Evolutionary conservation across 2,797 vertebrate species (phyloP).

Genomic region (Myripristis murdjan): DNA sequence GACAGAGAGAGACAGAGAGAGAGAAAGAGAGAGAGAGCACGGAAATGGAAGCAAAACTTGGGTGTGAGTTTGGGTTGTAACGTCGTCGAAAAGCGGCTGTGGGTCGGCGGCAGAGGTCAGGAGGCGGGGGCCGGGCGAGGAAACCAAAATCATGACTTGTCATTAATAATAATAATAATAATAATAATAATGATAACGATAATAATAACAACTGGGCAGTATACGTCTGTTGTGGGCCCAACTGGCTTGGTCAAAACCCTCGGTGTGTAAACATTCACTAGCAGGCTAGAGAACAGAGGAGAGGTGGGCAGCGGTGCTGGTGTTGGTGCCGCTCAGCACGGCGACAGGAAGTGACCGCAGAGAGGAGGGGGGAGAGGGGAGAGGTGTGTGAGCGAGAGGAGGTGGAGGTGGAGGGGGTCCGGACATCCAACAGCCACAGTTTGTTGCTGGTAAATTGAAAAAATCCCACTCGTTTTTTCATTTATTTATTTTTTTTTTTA

Average conservation of each 20-base stretch:
- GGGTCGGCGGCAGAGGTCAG: slow-evolving; percentile 8
- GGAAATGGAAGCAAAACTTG: neutral
- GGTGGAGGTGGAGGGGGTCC: neutral
- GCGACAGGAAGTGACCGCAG: slow-evolving; percentile 21
- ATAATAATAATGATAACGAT: neutral
- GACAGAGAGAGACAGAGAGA: neutral
- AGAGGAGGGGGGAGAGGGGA: neutral
- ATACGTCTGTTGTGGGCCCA: slow-evolving; percentile 18
- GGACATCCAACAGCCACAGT: neutral
- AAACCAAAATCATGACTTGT: neutral
- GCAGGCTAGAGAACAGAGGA: slow-evolving; percentile 64
- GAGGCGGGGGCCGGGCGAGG: neutral
- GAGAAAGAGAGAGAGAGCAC: neutral
- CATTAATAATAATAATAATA: neutral
- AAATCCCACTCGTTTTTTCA: neutral
- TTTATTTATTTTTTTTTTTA: too few relatives aligned
- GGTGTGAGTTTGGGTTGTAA: neutral
- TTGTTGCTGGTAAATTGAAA: neutral
- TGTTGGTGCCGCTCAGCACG: slow-evolving; percentile 66
- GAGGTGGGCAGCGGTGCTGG: slow-evolving; percentile 71
- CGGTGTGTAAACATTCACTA: slow-evolving; percentile 60
- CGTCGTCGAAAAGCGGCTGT: neutral
- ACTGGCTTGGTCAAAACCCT: slow-evolving; percentile 27
- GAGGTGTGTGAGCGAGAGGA: neutral
- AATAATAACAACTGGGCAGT: slow-evolving; percentile 8